These are phyloP conservation scores for Cnemophilus loriae DNA, from an alignment of 2,113 vertebrate genomes.

Conservation along the genomic window DNA sequence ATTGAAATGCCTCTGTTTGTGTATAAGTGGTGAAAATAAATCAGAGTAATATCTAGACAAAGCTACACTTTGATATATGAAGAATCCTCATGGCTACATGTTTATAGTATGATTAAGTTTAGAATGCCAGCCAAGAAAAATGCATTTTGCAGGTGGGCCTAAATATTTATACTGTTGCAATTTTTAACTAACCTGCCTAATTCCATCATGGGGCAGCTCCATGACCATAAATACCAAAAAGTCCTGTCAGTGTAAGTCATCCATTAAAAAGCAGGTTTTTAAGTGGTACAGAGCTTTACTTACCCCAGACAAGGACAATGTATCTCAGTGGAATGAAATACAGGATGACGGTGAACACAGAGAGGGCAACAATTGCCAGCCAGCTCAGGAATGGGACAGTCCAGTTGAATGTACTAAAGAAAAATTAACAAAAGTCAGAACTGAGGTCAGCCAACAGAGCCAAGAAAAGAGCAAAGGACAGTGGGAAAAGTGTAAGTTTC, in stretches of 20 bases:
- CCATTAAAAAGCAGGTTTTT: constrained; percentile 39
- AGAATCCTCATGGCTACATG: constrained; percentile 51
- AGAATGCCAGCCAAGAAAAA: constrained; percentile 69
- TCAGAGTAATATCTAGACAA: constrained; percentile 70
- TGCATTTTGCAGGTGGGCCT: constrained; percentile 55
- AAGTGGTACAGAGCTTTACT: constrained; percentile 66
- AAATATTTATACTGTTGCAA: constrained; percentile 64
- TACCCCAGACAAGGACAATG: constrained; percentile 96
- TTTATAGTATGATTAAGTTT: constrained; percentile 64
- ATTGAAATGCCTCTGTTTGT: constrained; percentile 52
- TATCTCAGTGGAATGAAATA: constrained; percentile 97
- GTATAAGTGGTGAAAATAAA: constrained; percentile 70
- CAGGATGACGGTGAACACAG: constrained; percentile 80
- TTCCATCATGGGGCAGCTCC: constrained; percentile 61
- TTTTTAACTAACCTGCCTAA: constrained; percentile 68
- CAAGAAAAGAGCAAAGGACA: not conserved
- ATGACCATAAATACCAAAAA: constrained; percentile 63
- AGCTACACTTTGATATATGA: constrained; percentile 70
- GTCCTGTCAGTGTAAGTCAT: constrained; percentile 56
- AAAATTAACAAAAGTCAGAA: constrained; percentile 48
- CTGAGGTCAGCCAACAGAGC: not conserved
- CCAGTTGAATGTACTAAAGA: constrained; percentile 93
- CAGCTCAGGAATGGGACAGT: constrained; percentile 97
- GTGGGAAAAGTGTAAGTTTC: not conserved
- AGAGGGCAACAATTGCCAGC: constrained; percentile 88